phyloP scores from a whole-genome alignment of 2,888 invertebrate genomes.

The Pseudococcus viburni region DNA sequence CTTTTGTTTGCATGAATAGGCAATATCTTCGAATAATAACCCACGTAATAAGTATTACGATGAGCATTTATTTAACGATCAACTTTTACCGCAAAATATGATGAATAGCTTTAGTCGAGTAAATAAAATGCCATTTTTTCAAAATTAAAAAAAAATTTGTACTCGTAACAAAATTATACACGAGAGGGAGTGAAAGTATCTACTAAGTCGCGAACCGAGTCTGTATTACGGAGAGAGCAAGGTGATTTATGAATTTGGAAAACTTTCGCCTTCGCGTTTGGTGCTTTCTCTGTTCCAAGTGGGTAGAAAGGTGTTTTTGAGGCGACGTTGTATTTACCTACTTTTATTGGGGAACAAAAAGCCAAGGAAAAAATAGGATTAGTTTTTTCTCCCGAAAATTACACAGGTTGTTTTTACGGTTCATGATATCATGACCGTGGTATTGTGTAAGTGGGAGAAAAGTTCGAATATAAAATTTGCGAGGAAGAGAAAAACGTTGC shows the following conservation, averaged over 20 bases:
- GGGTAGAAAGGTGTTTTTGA: too few species aligned
- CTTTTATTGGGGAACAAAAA: too few species aligned
- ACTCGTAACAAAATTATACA: neutral
- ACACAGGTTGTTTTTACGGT: too few species aligned
- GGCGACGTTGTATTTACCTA: too few species aligned
- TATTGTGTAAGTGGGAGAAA: too few species aligned
- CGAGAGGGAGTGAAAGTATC: neutral
- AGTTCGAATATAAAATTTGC: too few species aligned
- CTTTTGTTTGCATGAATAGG: constrained; percentile 30
- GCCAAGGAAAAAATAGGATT: too few species aligned
- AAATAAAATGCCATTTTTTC: neutral
- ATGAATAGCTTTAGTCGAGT: neutral
- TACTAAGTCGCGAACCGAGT: neutral
- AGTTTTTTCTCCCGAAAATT: too few species aligned
- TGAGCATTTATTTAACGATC: constrained; percentile 15
- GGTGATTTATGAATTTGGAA: neutral
- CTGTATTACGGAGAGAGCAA: neutral
- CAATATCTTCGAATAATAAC: constrained; percentile 42
- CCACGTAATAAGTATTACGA: constrained; percentile 27
- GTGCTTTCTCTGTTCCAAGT: too few species aligned
- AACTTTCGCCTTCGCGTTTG: neutral
- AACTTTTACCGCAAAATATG: constrained; percentile 27
- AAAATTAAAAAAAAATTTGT: neutral
- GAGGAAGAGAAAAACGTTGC: too few species aligned
- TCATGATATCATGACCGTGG: too few species aligned